These are phyloP conservation scores for Parapristionchus giblindavisi DNA, from an alignment of 2,888 invertebrate genomes.

Conservation along the genomic window DNA sequence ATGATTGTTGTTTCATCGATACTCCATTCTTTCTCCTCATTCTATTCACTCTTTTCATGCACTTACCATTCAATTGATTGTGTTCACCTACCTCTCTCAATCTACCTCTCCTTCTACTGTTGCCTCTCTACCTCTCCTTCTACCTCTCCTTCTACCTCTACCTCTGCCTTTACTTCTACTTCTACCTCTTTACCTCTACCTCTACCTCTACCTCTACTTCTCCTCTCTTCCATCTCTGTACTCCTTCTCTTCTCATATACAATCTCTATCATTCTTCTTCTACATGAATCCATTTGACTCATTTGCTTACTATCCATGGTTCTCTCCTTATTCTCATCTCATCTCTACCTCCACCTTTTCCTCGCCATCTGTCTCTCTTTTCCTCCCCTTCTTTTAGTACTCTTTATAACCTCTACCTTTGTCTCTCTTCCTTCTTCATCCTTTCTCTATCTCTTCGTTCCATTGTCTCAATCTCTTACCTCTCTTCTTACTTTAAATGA, in stretches of 20 bases:
- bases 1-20: too few species aligned
- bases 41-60: not conserved
- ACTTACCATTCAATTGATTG: too few species aligned
- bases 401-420: not conserved
- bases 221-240: not conserved
- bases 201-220: too few species aligned
- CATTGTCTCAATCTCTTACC: too few species aligned
- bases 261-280: not conserved
- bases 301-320: constrained; percentile 1
- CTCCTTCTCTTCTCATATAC: not conserved
- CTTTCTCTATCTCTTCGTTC: not conserved
- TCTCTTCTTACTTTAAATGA: too few species aligned
- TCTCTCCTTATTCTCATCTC: not conserved
- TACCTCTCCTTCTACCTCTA: too few species aligned
- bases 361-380: not conserved
- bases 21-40: not conserved
- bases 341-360: not conserved
- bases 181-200: too few species aligned
- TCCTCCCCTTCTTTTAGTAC: constrained; percentile 18
- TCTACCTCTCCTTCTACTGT: not conserved
- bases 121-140: too few species aligned
- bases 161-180: too few species aligned
- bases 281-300: constrained; percentile 11
- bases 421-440: not conserved
- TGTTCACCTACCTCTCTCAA: too few species aligned